Percentiles rank a stretch among this genome's conserved stretches.
phyloP scores from a whole-genome alignment of 2,113 vertebrate genomes.

The Bostrychus sinensis region DNA sequence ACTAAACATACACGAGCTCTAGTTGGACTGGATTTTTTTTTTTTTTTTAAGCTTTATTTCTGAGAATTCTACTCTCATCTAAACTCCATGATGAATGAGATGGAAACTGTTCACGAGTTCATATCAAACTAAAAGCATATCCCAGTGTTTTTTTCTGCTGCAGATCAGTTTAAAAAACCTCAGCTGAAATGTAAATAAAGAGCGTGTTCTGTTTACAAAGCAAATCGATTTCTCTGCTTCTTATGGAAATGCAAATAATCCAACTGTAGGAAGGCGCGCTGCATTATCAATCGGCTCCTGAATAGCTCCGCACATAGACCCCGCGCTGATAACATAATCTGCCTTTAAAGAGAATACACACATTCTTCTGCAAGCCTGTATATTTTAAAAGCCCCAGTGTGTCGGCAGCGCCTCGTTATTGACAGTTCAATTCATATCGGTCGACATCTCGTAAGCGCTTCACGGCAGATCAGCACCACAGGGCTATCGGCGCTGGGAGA shows the following conservation, averaged over 20 bases:
- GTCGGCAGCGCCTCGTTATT: slow-evolving; percentile 55
- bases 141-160: slow-evolving; percentile 4
- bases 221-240: slow-evolving; percentile 70
- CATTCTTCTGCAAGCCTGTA: slow-evolving; percentile 49
- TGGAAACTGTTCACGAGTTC: no score
- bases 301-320: slow-evolving; percentile 40
- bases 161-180: slow-evolving; percentile 14
- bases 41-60: no score
- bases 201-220: slow-evolving; percentile 36
- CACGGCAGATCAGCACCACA: slow-evolving; percentile 59
- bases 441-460: slow-evolving; percentile 73
- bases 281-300: slow-evolving; percentile 63
- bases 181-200: slow-evolving; percentile 52
- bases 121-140: slow-evolving; percentile 18
- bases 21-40: no score
- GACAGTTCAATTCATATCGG: slow-evolving; percentile 77
- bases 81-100: no score
- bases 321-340: slow-evolving; percentile 63
- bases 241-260: slow-evolving; percentile 72
- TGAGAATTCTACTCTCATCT: no score
- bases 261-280: slow-evolving; percentile 46
- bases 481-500: slow-evolving; percentile 66
- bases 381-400: slow-evolving; percentile 51
- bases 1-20: no score
- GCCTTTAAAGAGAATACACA: slow-evolving; percentile 63